These are phyloP conservation scores for Dendrocincla tyrannina DNA, from an alignment of 2,797 vertebrate genomes.

Conservation along the genomic window DNA sequence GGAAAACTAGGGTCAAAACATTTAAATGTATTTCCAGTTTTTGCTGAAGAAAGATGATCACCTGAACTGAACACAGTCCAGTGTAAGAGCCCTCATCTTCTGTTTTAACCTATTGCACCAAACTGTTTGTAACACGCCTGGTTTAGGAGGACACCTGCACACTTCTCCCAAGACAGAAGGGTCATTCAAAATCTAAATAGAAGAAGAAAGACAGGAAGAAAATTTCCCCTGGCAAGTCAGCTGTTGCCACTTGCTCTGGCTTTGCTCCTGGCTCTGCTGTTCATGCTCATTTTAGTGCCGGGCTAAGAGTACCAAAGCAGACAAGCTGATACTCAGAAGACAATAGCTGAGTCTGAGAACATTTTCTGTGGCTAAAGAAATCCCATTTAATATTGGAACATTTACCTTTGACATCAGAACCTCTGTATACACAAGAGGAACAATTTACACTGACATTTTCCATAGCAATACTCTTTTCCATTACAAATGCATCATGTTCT, in stretches of 20 bases:
- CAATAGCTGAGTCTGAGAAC: neutral
- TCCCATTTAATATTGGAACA: constrained; percentile 36
- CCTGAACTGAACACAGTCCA: neutral
- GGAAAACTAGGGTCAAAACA: neutral
- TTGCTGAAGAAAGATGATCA: neutral
- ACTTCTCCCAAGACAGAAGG: neutral
- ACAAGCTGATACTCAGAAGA: neutral
- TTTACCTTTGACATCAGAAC: constrained; percentile 51
- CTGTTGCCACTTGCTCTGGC: neutral
- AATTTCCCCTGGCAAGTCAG: neutral
- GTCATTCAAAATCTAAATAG: neutral
- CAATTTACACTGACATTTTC: constrained; percentile 52
- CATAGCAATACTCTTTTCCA: constrained; percentile 15
- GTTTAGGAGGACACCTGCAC: neutral
- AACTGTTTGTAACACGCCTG: neutral
- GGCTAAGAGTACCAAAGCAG: neutral
- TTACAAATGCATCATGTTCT: constrained; percentile 30
- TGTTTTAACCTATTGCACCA: neutral
- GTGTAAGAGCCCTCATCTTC: neutral
- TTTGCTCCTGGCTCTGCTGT: neutral
- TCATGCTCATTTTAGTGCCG: neutral
- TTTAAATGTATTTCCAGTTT: neutral
- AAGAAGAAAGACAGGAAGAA: neutral
- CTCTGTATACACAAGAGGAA: constrained; percentile 29
- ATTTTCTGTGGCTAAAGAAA: constrained; percentile 19